phyloP scores from a whole-genome alignment of 2,888 invertebrate species.

The Brenthis ino region DNA sequence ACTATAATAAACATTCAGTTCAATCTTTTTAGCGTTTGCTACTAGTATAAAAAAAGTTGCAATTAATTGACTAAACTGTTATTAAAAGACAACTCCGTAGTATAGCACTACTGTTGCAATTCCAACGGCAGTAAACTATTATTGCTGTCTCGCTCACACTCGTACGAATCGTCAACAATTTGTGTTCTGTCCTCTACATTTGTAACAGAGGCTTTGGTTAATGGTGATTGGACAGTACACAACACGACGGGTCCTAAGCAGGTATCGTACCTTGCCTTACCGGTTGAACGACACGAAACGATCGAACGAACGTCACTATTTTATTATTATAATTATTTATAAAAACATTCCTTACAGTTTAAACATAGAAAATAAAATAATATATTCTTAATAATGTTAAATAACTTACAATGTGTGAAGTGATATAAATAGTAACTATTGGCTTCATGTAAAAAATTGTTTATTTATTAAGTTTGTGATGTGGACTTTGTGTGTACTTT shows the following conservation, averaged over 20 bases:
- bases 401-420: conserved; percentile 14
- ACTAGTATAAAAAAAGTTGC: too few species aligned
- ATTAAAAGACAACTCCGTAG: conserved; percentile 1
- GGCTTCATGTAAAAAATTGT: conserved; percentile 21
- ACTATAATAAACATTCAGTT: too few species aligned
- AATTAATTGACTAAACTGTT: neutral
- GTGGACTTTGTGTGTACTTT: conserved; percentile 22
- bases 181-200: conserved; percentile 25
- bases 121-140: conserved; percentile 8
- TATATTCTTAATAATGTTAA: neutral
- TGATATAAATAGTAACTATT: conserved; percentile 7
- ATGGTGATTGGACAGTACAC: conserved; percentile 35
- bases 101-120: conserved; percentile 17
- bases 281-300: conserved; percentile 72
- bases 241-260: conserved; percentile 59
- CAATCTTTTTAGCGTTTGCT: too few species aligned
- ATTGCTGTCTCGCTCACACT: conserved; percentile 28
- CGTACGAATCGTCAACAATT: conserved; percentile 9
- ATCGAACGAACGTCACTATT: conserved; percentile 70
- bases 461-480: conserved; percentile 28
- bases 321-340: conserved; percentile 17
- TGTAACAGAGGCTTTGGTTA: conserved; percentile 28
- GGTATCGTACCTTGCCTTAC: conserved; percentile 65
- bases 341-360: conserved; percentile 11
- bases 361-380: conserved; percentile 1